Percentiles rank a stretch among this genome's conserved stretches.
phyloP scores from a whole-genome alignment of 2,888 invertebrate genomes.

The Iphiclides podalirius region DNA sequence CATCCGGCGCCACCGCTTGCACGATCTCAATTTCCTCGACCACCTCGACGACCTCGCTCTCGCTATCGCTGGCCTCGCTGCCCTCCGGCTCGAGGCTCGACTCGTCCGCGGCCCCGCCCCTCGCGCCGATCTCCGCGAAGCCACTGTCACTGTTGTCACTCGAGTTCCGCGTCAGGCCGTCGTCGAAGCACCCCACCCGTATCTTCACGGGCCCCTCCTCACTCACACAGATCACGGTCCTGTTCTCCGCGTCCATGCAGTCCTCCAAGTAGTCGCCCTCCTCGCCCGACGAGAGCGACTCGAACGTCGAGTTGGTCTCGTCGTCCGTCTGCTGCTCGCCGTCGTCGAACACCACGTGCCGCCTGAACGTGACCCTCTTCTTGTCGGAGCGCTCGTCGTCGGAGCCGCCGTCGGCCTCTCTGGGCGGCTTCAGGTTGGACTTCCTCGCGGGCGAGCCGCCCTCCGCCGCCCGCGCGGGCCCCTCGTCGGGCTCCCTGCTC shows the following conservation, averaged over 20 bases:
- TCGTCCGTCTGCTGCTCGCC: constrained; percentile 74
- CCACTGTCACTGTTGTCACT: constrained; percentile 77
- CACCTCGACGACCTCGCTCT: constrained; percentile 42
- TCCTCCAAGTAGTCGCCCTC: constrained; percentile 61
- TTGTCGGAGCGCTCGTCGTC: constrained; percentile 72
- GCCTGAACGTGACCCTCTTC: constrained; percentile 70
- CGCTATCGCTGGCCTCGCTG: constrained; percentile 36
- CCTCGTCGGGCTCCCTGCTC: constrained; percentile 47
- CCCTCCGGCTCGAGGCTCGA: constrained; percentile 39
- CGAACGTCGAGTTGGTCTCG: constrained; percentile 63
- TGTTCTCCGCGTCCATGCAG: constrained; percentile 48
- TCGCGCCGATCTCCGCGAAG: constrained; percentile 65
- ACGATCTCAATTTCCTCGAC: constrained; percentile 51
- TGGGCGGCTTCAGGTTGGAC: constrained; percentile 67
- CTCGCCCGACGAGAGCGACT: constrained; percentile 63
- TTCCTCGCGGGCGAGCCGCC: constrained; percentile 55
- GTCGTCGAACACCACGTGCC: constrained; percentile 74
- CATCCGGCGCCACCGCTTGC: constrained; percentile 36
- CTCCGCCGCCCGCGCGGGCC: constrained; percentile 54
- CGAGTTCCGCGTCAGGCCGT: constrained; percentile 54
- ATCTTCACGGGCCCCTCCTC: constrained; percentile 47
- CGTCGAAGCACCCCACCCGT: constrained; percentile 48
- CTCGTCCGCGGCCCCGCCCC: constrained; percentile 50
- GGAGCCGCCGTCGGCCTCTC: constrained; percentile 64
- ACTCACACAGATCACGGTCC: constrained; percentile 54